Conservation (phyloP, 1,140 invertebrate genomes). For the Sitobion miscanthi region DNA sequence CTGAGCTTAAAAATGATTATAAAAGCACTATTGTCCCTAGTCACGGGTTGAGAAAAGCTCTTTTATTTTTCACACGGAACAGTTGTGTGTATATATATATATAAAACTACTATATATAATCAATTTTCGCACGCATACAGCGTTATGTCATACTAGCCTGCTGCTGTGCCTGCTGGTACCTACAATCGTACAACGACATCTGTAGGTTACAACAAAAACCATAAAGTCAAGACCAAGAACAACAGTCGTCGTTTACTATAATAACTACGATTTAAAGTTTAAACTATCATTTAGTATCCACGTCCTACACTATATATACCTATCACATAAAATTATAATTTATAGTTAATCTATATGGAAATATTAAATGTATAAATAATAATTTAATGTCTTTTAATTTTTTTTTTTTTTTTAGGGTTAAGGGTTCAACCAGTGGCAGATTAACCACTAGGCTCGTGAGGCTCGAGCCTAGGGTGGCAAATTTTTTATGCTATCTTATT, state of each 20-base stretch:
- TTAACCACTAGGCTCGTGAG: too few relatives aligned
- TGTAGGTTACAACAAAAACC: neutral
- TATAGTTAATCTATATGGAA: neutral
- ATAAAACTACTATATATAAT: too few relatives aligned
- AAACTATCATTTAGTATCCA: neutral
- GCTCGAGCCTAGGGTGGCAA: too few relatives aligned
- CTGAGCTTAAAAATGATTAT: too few relatives aligned
- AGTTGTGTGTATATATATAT: neutral
- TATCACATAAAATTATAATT: neutral
- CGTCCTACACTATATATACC: too few relatives aligned
- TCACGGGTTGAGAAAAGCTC: too few relatives aligned
- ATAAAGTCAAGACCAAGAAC: neutral
- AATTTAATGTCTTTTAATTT: too few relatives aligned
- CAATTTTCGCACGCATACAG: neutral
- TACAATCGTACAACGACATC: constrained; percentile 8
- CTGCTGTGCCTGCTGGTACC: neutral
- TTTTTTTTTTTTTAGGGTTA: too few relatives aligned
- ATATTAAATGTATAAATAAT: neutral
- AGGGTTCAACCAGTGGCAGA: too few relatives aligned
- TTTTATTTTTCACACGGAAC: too few relatives aligned
- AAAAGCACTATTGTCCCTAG: too few relatives aligned
- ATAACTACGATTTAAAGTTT: neutral
- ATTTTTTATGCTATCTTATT: too few relatives aligned
- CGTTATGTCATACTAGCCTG: neutral
- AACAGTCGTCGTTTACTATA: neutral